A percentile compares a stretch with the other conserved stretches of the same genome.
These are phyloP conservation scores for Carterocephalus palaemon DNA, from an alignment of 2,888 invertebrate genomes.

Conservation along the genomic window DNA sequence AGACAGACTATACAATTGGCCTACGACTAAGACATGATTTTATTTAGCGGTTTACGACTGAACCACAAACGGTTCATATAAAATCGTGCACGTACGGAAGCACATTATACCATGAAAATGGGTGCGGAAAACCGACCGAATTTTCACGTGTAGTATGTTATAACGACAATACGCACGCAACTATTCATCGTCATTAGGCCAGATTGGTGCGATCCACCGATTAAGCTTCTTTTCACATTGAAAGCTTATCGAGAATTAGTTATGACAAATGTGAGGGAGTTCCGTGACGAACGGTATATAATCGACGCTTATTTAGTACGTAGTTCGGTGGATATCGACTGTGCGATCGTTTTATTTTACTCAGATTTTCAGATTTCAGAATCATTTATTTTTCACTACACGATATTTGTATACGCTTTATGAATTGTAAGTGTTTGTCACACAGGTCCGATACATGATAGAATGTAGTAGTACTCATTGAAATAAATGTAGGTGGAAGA, in stretches of 20 bases:
- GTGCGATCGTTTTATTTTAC: too few relatives aligned
- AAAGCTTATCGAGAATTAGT: conserved; percentile 18
- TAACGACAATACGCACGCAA: conserved; percentile 65
- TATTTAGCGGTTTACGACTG: too few relatives aligned
- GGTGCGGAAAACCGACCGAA: conserved; percentile 50
- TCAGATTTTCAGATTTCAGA: too few relatives aligned
- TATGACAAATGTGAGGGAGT: conserved; percentile 11
- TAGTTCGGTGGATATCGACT: not conserved
- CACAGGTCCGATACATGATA: too few relatives aligned
- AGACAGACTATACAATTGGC: too few relatives aligned
- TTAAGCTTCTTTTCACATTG: conserved; percentile 14
- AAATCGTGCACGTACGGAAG: conserved; percentile 16
- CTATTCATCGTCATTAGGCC: conserved; percentile 34
- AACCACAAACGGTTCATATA: conserved; percentile 3
- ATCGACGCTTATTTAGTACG: not conserved
- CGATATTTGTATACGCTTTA: too few relatives aligned
- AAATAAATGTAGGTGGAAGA: too few relatives aligned
- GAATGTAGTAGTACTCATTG: too few relatives aligned
- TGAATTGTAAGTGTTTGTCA: too few relatives aligned
- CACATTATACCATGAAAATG: conserved; percentile 44
- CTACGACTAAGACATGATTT: too few relatives aligned
- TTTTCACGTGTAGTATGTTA: conserved; percentile 54
- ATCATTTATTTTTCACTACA: too few relatives aligned
- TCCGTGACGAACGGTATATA: not conserved
- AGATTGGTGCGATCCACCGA: conserved; percentile 16